Conservation (phyloP, 2,797 vertebrate species). For the Gallinago solitaria region DNA sequence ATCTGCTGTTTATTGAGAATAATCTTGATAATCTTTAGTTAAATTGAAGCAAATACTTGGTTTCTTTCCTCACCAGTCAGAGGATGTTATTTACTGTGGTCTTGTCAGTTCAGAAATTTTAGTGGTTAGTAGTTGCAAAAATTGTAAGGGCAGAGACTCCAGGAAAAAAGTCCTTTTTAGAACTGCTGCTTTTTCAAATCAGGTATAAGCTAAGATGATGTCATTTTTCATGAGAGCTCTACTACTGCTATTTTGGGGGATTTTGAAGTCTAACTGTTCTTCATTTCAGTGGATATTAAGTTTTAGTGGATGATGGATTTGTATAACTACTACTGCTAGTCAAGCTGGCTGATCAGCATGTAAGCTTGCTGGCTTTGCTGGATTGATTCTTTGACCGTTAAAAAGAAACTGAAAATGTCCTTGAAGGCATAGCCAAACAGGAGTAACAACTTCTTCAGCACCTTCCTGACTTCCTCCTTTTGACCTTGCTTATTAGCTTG, state of each 20-base stretch:
- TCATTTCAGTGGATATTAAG: background rate
- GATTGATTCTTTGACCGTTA: background rate
- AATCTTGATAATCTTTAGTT: background rate
- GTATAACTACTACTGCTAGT: rapidly evolving
- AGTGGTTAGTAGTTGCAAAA: background rate
- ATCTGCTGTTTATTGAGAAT: background rate
- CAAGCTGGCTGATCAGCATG: background rate
- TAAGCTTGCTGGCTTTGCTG: background rate
- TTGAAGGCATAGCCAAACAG: background rate
- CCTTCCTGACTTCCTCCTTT: background rate
- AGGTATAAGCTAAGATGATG: background rate
- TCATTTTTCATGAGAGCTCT: background rate
- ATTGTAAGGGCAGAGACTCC: background rate
- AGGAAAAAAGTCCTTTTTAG: background rate
- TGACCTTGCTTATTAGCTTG: background rate
- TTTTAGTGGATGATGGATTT: background rate
- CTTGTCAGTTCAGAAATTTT: background rate
- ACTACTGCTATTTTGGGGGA: background rate
- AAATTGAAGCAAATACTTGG: background rate
- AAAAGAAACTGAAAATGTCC: background rate
- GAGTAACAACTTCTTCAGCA: background rate
- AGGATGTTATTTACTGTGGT: background rate
- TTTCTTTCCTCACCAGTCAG: background rate
- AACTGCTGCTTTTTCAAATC: background rate
- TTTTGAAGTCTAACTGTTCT: background rate